Evolutionary conservation across 2,113 vertebrate species (phyloP), one percentile per base, ranked within the genome.

Genomic region (Sapayoa aenigma): DNA sequence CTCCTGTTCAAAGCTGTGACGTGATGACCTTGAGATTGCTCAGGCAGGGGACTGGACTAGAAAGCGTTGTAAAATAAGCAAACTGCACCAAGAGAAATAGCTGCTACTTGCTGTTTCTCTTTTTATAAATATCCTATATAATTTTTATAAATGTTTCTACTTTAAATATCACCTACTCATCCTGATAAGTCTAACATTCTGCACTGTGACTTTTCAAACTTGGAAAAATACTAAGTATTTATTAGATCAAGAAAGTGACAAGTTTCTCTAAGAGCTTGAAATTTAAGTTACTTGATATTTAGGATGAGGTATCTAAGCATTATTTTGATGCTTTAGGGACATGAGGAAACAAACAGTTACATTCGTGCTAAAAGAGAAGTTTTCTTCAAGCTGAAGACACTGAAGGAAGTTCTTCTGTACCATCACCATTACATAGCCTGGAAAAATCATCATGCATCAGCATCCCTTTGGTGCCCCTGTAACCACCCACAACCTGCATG

Each of bases 1-100:
- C 72, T 95, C 42, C 83, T 93, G 62, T 85, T 92, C 71, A 72
- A 78, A 89, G 53, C 66, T 85, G 39, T 50, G 88, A 93, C 78
- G 63, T 68, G 37, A 60, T 83, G 63, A 76, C 91, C 74, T 91
- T 69, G 53, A 65, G 77, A 68, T 87, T 95, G 62, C 47, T 85
- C 63, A 81, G 66, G 80, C 87, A 89, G 37, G 42, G 78, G 56
- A 63, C 52, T 59, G 59, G 49, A 39, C 73, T 67, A 65, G 74
- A 86, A 95, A 90, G 4, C 35, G 4, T 2, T 72, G 30, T 11
- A 71, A 96, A 94, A 78, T 89, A 85, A 91, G 52, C 22, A 76
- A 92, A 62, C 30, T 42, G n/a, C 39, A 62, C 55, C 8, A 25
- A 78, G 6, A 49, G 41, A 87, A 92, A 84, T 28, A 74, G 33